Conservation (phyloP, 2,888 invertebrate species). For the Agrochola circellaris region DNA sequence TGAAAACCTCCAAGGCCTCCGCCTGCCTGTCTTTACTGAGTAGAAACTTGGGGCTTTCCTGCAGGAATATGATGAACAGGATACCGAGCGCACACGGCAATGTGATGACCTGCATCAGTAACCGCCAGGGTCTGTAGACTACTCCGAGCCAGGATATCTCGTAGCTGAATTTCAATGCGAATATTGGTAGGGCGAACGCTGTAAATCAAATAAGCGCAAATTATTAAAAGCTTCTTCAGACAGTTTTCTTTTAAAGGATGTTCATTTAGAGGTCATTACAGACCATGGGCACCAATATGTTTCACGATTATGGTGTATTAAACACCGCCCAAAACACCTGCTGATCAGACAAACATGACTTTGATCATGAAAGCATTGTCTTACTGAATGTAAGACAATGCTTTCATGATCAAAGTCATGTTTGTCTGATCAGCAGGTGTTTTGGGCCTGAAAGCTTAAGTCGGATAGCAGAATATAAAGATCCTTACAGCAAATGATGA, state of each 20-base stretch:
- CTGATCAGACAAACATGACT: no score
- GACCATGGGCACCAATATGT: not conserved
- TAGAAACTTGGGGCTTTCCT: conserved; percentile 95
- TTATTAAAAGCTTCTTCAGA: no score
- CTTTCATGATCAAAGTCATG: not conserved
- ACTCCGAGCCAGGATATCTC: conserved; percentile 83
- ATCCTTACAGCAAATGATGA: conserved; percentile 78
- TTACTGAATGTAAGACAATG: not conserved
- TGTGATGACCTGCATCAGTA: conserved; percentile 92
- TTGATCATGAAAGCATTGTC: no score
- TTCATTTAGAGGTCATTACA: not conserved
- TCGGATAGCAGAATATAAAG: not conserved
- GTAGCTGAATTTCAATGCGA: conserved; percentile 77
- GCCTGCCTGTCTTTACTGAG: conserved; percentile 91
- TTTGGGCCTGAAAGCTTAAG: not conserved
- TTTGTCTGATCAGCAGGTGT: not conserved
- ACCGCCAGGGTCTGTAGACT: conserved; percentile 93
- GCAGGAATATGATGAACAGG: conserved; percentile 88
- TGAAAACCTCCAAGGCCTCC: conserved; percentile 87
- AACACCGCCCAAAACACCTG: no score
- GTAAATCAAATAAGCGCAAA: conserved; percentile 24
- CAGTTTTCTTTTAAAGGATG: not conserved
- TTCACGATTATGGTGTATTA: not conserved
- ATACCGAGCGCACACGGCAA: conserved; percentile 92
- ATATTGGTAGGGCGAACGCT: conserved; percentile 82